Conservation (phyloP, 2,113 vertebrate genomes). For the Halichoerus grypus region DNA sequence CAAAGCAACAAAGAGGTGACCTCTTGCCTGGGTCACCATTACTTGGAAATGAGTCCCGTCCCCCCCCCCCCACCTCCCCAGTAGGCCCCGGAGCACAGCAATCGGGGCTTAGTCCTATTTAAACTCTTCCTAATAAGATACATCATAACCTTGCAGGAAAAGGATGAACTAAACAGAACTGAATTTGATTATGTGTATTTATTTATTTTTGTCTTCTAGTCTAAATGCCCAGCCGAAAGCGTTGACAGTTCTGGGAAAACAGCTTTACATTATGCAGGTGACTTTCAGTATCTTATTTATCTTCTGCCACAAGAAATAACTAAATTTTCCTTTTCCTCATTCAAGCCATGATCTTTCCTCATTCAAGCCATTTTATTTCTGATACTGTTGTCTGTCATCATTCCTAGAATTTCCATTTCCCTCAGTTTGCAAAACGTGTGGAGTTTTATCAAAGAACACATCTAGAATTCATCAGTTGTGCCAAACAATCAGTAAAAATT, state of each 20-base stretch:
- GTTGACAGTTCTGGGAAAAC: conserved; percentile 92
- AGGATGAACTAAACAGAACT: neutral
- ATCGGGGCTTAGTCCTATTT: neutral
- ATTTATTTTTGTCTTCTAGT: conserved; percentile 85
- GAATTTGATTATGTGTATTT: neutral
- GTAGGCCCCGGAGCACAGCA: neutral
- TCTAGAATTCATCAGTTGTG: neutral
- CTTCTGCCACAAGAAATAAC: neutral
- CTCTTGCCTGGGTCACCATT: neutral
- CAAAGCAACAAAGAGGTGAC: too few species aligned
- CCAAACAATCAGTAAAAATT: neutral
- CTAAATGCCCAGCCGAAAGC: conserved; percentile 92
- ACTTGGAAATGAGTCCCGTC: neutral
- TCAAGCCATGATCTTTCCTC: neutral
- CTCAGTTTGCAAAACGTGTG: neutral
- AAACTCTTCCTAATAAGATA: neutral
- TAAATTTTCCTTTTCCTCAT: neutral
- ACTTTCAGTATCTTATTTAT: conserved; percentile 42
- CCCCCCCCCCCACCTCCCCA: accelerated
- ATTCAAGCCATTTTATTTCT: neutral
- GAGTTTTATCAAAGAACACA: neutral
- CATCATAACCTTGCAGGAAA: neutral
- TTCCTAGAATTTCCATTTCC: neutral
- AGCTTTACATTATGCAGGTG: conserved; percentile 96
- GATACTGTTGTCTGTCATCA: too few species aligned